These are phyloP conservation scores for Dolichomitus sp. DNA, from an alignment of 2,888 invertebrate species.

Conservation along the genomic window DNA sequence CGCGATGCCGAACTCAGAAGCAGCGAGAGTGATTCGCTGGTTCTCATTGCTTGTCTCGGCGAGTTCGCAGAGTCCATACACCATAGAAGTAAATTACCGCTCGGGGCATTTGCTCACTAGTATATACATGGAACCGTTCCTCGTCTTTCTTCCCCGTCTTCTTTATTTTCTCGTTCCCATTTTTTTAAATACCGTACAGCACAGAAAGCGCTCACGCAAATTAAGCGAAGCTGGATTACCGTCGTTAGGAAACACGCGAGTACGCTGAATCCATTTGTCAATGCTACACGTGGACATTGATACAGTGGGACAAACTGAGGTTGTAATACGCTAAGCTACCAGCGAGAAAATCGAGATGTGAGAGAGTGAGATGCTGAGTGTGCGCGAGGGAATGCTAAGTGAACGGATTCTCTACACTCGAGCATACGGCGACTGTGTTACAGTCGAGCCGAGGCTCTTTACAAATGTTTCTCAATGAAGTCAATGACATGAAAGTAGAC, in stretches of 20 bases:
- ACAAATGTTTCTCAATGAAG: constrained; percentile 65
- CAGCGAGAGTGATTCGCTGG: constrained; percentile 49
- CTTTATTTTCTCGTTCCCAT: constrained; percentile 10
- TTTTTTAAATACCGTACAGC: constrained; percentile 34
- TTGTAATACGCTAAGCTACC: constrained; percentile 40
- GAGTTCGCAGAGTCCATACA: constrained; percentile 5
- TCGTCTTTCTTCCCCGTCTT: constrained; percentile 10
- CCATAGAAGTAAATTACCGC: constrained; percentile 42
- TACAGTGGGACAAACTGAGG: constrained; percentile 61
- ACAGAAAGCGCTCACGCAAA: constrained; percentile 56
- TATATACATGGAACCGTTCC: neutral
- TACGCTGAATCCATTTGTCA: constrained; percentile 67
- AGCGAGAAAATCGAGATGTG: constrained; percentile 45
- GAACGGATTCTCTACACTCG: constrained; percentile 57
- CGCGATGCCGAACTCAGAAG: constrained; percentile 51
- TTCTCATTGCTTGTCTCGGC: neutral
- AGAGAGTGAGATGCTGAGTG: constrained; percentile 48
- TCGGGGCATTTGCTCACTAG: constrained; percentile 26
- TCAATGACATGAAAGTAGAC: constrained; percentile 66
- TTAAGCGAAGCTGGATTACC: constrained; percentile 65
- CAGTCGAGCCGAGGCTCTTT: constrained; percentile 22
- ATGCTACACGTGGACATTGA: constrained; percentile 64
- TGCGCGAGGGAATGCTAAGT: constrained; percentile 62
- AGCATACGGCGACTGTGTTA: constrained; percentile 8
- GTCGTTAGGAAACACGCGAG: constrained; percentile 63